These are phyloP conservation scores for Blastomussa wellsi DNA, from an alignment of 92 coral and sea anemone genomes.

Conservation along the genomic window DNA sequence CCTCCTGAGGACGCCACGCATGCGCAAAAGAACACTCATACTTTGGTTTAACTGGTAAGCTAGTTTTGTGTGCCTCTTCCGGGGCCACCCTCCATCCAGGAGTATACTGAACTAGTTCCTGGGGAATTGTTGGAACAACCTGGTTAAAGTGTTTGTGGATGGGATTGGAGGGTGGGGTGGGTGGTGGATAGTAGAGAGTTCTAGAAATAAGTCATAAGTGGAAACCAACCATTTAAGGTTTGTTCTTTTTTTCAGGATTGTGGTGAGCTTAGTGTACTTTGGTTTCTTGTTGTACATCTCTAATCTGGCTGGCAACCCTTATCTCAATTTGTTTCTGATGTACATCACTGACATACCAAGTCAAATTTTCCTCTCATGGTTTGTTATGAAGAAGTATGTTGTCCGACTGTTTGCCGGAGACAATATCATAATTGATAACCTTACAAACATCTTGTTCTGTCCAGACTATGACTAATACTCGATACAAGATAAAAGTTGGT, in stretches of 20 bases:
- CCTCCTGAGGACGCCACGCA: conserved; percentile 11
- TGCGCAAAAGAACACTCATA: conserved; percentile 23
- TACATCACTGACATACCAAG: conserved; percentile 17
- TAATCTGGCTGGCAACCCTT: conserved; percentile 47
- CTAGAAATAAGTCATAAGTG: not conserved
- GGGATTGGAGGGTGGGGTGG: too few species aligned
- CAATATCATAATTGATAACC: too few species aligned
- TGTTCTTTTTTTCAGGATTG: conserved; percentile 36
- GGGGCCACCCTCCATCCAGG: not conserved
- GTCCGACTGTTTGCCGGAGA: too few species aligned
- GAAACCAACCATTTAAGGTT: too few species aligned
- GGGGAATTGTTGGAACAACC: too few species aligned
- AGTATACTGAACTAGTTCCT: too few species aligned
- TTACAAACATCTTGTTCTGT: too few species aligned
- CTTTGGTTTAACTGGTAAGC: conserved; percentile 31
- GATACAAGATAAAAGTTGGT: too few species aligned
- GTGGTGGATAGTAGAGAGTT: too few species aligned
- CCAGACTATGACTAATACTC: too few species aligned
- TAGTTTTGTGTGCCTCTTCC: not conserved
- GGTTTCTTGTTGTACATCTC: conserved; percentile 51
- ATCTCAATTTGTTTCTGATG: conserved; percentile 52
- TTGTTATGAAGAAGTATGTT: conserved; percentile 16
- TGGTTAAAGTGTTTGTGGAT: too few species aligned
- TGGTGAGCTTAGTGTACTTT: conserved; percentile 35
- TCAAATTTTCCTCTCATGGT: conserved; percentile 1